Evolutionary conservation across 1,140 invertebrate species (phyloP).

Genomic region (Bathynomus jamesi): DNA sequence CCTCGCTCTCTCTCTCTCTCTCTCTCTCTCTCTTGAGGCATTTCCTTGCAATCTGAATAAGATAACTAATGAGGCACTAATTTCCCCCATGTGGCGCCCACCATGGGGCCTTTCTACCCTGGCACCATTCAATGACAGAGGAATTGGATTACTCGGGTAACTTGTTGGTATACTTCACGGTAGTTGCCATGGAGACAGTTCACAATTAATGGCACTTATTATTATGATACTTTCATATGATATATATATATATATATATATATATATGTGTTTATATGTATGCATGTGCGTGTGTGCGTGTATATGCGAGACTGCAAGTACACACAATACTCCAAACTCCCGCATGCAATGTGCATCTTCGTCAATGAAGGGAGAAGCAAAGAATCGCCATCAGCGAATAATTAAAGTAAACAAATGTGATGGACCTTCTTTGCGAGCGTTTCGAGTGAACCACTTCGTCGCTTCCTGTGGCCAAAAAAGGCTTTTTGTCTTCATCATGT

Average conservation of each 20-base stretch:
- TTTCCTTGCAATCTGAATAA: not conserved
- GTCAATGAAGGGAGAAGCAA: too few relatives aligned
- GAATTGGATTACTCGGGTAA: not conserved
- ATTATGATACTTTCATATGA: not conserved
- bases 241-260: not conserved
- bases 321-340: too few relatives aligned
- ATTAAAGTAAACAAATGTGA: too few relatives aligned
- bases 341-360: too few relatives aligned
- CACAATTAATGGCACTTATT: not conserved
- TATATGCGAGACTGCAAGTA: too few relatives aligned
- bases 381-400: too few relatives aligned
- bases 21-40: too few relatives aligned
- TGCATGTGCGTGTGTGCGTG: not conserved
- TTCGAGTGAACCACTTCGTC: too few relatives aligned
- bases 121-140: not conserved
- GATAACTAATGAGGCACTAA: not conserved
- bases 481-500: not conserved
- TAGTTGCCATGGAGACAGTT: not conserved
- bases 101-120: not conserved
- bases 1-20: too few relatives aligned
- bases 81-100: not conserved
- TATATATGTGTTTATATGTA: not conserved
- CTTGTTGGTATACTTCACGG: not conserved
- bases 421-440: too few relatives aligned
- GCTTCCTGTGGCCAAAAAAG: too few relatives aligned